Base-by-base conservation (phyloP, 2,888 invertebrate species). In the Euspilapteryx auroguttella region DNA sequence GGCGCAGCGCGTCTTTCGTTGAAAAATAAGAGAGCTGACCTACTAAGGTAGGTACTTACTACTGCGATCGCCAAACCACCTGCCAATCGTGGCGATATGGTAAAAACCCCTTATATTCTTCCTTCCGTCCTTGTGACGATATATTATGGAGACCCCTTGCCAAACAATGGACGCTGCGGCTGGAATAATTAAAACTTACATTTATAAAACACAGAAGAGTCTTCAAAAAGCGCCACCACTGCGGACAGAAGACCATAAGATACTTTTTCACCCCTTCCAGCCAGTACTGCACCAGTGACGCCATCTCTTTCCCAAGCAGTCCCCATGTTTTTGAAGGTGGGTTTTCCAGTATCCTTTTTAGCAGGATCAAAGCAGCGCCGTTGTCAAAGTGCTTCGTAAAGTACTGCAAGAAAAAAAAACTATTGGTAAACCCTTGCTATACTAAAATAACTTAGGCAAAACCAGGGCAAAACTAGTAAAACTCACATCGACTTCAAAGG, bases 161-260 rank as follows among this genome's bases (percentile, higher is more conserved):
- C n/a, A n/a, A n/a, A n/a, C n/a, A n/a, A n/a, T n/a, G n/a, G n/a
- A n/a, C n/a, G n/a, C n/a, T n/a, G n/a, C n/a, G n/a, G n/a, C n/a
- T n/a, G n/a, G n/a, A n/a, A n/a, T 17, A 17, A 17, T 6, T 17
- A 21, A 21, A 10, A 31, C 27, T 33, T 41, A 66, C 71, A 47
- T 52, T 50, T 12, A 66, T 44, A 36, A 58, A 61, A 20, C 39
- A 41, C 1, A 69, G 39, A 7, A 68, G 33, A 2, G 42, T 14
- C 21, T 48, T 52, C 23, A 65, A 31, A 40, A 69, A 69, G 3
- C 31, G 42, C 68, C 69, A 68, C 68, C 66, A 68, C 27, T 47
- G 39, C 2, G 28, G 34, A 29, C 45, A 55, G 24, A 56, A 49
- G 12, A 39, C 37, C 12, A 59, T 49, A 9, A 64, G 40, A 35